Evolutionary conservation across 2,797 vertebrate genomes (phyloP).

Genomic region (Alcedo atthis): DNA sequence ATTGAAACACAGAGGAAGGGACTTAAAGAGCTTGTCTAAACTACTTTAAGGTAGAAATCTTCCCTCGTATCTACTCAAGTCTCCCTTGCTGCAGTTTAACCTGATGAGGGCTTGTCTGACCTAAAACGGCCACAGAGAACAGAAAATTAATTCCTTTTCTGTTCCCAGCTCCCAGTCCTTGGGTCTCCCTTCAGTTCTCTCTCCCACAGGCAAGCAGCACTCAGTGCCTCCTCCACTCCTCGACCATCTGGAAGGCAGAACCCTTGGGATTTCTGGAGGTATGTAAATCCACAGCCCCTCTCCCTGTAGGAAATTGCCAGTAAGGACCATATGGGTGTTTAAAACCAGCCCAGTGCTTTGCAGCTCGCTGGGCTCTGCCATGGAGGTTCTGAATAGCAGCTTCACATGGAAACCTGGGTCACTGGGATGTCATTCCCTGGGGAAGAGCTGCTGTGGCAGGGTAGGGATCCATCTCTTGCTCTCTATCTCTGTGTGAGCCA

Average conservation of each 20-base stretch:
- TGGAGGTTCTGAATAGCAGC: neutral
- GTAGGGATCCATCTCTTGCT: neutral
- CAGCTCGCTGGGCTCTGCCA: neutral
- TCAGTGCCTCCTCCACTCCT: neutral
- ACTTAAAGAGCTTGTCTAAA: neutral
- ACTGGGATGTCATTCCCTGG: neutral
- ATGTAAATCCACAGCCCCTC: accelerated
- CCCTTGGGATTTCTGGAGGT: neutral
- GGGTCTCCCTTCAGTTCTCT: neutral
- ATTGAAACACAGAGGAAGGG: neutral
- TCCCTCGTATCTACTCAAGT: neutral
- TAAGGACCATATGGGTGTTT: neutral
- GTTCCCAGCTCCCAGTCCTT: neutral
- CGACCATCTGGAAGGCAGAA: neutral
- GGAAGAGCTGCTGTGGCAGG: neutral
- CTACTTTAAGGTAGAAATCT: neutral
- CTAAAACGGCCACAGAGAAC: neutral
- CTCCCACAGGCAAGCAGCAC: neutral
- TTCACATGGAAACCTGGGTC: neutral
- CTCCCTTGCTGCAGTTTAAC: neutral
- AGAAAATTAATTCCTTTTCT: neutral
- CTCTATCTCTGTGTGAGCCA: neutral
- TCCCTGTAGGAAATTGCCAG: neutral
- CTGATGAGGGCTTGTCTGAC: neutral
- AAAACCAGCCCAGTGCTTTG: neutral